Evolutionary conservation across 37 sponge, comb jelly and placozoan species (phyloP).

Genomic region (Haliclona indistincta): DNA sequence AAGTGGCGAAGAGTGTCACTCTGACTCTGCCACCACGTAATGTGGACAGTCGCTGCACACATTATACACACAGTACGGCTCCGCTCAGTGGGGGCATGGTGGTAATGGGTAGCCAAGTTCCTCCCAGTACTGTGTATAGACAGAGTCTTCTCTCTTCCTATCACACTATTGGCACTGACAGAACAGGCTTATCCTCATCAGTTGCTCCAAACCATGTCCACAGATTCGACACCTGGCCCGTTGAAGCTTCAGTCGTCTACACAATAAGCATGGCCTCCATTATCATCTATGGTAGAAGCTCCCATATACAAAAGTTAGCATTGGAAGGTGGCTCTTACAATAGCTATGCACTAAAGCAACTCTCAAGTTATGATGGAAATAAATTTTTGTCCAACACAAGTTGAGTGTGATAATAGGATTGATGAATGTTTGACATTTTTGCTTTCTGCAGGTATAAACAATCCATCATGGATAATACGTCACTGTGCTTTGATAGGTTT

Average conservation of each 20-base stretch:
- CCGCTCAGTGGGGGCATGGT: conserved; percentile 51
- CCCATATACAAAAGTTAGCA: conserved; percentile 53
- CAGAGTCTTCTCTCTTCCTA: conserved; percentile 48
- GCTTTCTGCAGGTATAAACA: neutral
- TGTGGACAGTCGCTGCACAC: conserved; percentile 36
- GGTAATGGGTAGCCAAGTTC: conserved; percentile 53
- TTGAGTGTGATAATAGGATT: neutral
- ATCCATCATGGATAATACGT: conserved; percentile 45
- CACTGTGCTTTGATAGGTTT: conserved; percentile 58
- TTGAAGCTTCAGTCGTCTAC: conserved; percentile 43
- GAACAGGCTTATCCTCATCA: neutral
- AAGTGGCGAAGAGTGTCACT: conserved; percentile 11
- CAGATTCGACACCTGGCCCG: conserved; percentile 48
- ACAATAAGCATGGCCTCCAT: conserved; percentile 29
- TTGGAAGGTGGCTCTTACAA: conserved; percentile 33
- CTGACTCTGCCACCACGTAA: conserved; percentile 7
- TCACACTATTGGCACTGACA: conserved; percentile 1
- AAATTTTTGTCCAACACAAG: neutral
- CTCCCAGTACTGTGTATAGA: conserved; percentile 55
- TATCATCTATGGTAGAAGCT: conserved; percentile 52
- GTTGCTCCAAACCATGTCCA: neutral
- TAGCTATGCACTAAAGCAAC: conserved; percentile 37
- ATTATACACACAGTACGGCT: conserved; percentile 69
- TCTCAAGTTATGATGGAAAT: conserved; percentile 15
- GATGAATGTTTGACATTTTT: neutral